Conservation (phyloP, 2,888 invertebrate species). For the Nephrocerus scutellatus region DNA sequence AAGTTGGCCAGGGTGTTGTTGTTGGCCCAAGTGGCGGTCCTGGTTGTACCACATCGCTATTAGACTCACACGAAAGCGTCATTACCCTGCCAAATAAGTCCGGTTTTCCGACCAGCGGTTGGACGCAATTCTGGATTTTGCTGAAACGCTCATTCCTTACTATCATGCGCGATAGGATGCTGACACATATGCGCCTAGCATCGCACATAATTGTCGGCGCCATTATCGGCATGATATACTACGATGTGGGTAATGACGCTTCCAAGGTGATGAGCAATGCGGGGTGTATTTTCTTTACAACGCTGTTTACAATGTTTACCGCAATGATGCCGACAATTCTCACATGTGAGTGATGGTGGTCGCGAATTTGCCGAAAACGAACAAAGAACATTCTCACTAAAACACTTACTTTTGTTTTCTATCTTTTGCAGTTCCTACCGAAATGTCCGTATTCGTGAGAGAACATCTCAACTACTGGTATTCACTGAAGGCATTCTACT, state of each 20-base stretch:
- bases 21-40: conserved; percentile 42
- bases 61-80: conserved; percentile 68
- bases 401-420: conserved; percentile 15
- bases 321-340: conserved; percentile 98
- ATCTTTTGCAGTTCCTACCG: conserved; percentile 73
- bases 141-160: conserved; percentile 77
- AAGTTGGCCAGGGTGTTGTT: conserved; percentile 40
- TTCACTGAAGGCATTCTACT: conserved; percentile 91
- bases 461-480: conserved; percentile 98
- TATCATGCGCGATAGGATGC: conserved; percentile 76
- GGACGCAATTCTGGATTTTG: conserved; percentile 80
- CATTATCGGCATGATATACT: conserved; percentile 87
- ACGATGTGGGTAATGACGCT: conserved; percentile 87
- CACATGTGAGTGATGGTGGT: conserved; percentile 71
- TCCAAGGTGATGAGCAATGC: conserved; percentile 92
- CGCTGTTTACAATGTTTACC: conserved; percentile 94
- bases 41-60: conserved; percentile 64
- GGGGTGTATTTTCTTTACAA: conserved; percentile 92
- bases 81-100: conserved; percentile 58
- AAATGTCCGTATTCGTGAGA: conserved; percentile 89
- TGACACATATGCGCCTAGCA: conserved; percentile 81
- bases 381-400: not conserved
- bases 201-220: conserved; percentile 72
- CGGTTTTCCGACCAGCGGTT: conserved; percentile 74
- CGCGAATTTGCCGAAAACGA: not conserved